Evolutionary conservation across 2,113 vertebrate genomes (phyloP).

Genomic region (Telmatochromis sp.): DNA sequence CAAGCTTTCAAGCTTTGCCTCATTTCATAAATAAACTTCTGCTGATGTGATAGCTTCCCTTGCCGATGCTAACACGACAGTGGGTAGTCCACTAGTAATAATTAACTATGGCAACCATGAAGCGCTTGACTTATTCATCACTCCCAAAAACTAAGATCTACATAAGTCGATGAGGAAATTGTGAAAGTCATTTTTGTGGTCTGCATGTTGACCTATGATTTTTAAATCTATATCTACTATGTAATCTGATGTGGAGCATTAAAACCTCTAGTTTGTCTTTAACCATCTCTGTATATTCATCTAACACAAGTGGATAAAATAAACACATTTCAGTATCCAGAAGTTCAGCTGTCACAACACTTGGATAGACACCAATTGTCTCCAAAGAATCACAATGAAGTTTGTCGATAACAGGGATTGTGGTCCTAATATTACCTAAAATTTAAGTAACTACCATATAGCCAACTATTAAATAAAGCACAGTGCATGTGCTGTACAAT

Average conservation of each 20-base stretch:
- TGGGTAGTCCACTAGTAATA: not conserved
- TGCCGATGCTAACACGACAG: not conserved
- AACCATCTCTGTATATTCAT: not conserved
- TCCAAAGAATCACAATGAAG: not conserved
- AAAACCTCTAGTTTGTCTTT: not conserved
- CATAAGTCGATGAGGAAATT: not conserved
- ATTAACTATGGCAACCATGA: not conserved
- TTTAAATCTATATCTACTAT: not conserved
- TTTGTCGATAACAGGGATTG: not conserved
- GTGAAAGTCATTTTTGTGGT: not conserved
- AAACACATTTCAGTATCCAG: not conserved
- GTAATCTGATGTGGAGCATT: fast-evolving
- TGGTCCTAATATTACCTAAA: not conserved
- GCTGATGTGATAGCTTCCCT: not conserved
- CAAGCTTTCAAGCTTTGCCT: not conserved
- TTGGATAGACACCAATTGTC: not conserved
- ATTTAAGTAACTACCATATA: not conserved
- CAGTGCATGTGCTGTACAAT: too few relatives aligned
- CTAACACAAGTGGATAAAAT: not conserved
- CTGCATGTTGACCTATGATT: not conserved
- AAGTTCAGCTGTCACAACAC: not conserved
- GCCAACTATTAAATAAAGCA: not conserved
- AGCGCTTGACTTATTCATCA: not conserved
- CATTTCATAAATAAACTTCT: not conserved
- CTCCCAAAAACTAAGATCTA: not conserved